These are phyloP conservation scores for Fabriciana adippe DNA, from an alignment of 2,888 invertebrate genomes.

Conservation along the genomic window DNA sequence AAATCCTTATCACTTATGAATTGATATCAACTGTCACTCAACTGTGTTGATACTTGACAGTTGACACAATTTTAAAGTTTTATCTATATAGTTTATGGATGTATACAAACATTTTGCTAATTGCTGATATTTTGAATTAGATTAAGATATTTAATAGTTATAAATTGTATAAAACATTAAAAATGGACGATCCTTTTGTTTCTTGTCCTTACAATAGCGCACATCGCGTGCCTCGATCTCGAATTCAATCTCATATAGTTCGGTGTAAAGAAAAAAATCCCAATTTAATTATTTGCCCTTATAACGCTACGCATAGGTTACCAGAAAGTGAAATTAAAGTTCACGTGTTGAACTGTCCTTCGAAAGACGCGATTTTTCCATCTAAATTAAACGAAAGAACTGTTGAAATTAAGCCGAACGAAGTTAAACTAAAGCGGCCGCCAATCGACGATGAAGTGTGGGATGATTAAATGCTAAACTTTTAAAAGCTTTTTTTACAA, in stretches of 20 bases:
- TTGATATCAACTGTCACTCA: no score
- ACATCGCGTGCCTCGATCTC: slow-evolving; percentile 75
- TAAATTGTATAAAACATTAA: neutral
- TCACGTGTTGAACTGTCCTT: slow-evolving; percentile 50
- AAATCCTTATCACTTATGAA: no score
- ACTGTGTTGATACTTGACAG: no score
- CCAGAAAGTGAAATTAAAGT: slow-evolving; percentile 59
- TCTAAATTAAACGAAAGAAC: neutral
- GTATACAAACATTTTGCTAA: neutral
- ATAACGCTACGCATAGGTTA: slow-evolving; percentile 78
- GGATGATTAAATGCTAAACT: slow-evolving; percentile 6
- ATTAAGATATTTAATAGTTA: no score
- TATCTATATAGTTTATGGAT: no score
- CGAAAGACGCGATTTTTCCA: slow-evolving; percentile 19
- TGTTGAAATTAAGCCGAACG: neutral
- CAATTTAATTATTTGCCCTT: slow-evolving; percentile 73
- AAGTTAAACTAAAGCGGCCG: neutral
- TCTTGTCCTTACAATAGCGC: slow-evolving; percentile 79
- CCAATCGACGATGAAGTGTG: neutral
- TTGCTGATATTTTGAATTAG: no score
- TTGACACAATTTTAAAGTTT: no score
- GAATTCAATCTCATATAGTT: slow-evolving; percentile 78
- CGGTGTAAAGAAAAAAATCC: slow-evolving; percentile 79
- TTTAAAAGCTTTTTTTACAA: neutral
- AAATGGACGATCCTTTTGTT: slow-evolving; percentile 62